Evolutionary conservation across 2,888 invertebrate species (phyloP).

Genomic region (Oxyscelio sp.): DNA sequence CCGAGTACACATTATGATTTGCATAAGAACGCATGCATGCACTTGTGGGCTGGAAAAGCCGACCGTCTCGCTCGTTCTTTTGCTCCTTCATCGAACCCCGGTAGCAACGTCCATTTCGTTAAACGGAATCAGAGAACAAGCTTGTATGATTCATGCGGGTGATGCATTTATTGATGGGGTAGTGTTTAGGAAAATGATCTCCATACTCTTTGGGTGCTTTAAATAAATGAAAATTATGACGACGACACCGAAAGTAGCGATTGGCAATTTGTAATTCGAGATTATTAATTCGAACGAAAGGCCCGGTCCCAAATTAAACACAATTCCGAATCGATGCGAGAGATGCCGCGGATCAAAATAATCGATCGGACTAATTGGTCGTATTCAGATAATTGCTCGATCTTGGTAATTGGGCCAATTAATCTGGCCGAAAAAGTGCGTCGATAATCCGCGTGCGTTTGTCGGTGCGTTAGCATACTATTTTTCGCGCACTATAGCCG

Average conservation of each 20-base stretch:
- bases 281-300: slow-evolving; percentile 45
- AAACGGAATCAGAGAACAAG: slow-evolving; percentile 67
- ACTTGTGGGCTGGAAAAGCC: slow-evolving; percentile 62
- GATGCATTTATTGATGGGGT: slow-evolving; percentile 42
- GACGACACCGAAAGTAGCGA: slow-evolving; percentile 34
- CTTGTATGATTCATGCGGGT: slow-evolving; percentile 52
- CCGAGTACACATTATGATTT: slow-evolving; percentile 73
- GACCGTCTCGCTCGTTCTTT: slow-evolving; percentile 66
- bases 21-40: slow-evolving; percentile 70
- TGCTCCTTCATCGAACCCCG: slow-evolving; percentile 49
- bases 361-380: slow-evolving; percentile 87
- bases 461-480: slow-evolving; percentile 35
- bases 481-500: slow-evolving; percentile 46
- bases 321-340: slow-evolving; percentile 37
- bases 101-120: slow-evolving; percentile 57
- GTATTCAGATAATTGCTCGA: slow-evolving; percentile 86
- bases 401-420: slow-evolving; percentile 87
- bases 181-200: no score
- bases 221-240: slow-evolving; percentile 37
- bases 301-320: slow-evolving; percentile 18
- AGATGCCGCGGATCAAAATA: slow-evolving; percentile 78
- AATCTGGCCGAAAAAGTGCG: slow-evolving; percentile 86
- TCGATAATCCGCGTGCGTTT: slow-evolving; percentile 67
- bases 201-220: no score
- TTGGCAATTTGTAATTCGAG: slow-evolving; percentile 52